Evolutionary conservation across 2,888 invertebrate genomes (phyloP), one percentile per base, ranked within the genome.

Genomic region (Anagyrus pseudococci): DNA sequence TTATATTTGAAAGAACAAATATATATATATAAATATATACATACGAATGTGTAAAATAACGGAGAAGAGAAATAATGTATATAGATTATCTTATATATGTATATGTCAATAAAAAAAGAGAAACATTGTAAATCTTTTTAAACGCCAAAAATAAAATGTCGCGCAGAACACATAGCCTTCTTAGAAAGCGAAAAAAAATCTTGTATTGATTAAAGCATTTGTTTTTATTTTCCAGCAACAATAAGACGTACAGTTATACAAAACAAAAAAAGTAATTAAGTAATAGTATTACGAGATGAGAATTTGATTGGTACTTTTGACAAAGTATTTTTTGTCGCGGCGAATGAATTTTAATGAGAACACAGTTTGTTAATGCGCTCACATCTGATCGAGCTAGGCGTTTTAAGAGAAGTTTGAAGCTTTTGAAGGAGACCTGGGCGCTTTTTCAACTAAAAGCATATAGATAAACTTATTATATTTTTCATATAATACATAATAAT

Each of bases 111-210:
- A 67, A 52, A 50, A 59, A 64, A 57, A 58, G 53, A 62, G 67
- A 61, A 68, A 68, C 64, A 68, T 69, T 73, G 72, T 75, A 72
- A 74, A 74, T 72, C 70, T 74, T 74, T 72, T 74, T 74, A 67
- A 75, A 69, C 68, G 69, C 69, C 67, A 70, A 68, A 69, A 68
- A 69, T 65, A 60, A 63, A 67, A 69, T 64, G 68, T 69, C 67
- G 63, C 50, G 68, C 48, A 57, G 67, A 57, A 69, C 69, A 69
- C 62, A 61, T 67, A 69, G 68, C 70, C 19, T 23, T 48, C 25
- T 7, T 25, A 23, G 20, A 41, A 49, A 41, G 29, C 37, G 48
- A 59, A 54, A 52, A 57, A 48, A 50, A 56, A 53, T 48, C 48
- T 41, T 47, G 57, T 60, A 62, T 62, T 59, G 33, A 52, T 59